phyloP scores from a whole-genome alignment of 2,888 invertebrate genomes.

The Ametastegia equiseti region DNA sequence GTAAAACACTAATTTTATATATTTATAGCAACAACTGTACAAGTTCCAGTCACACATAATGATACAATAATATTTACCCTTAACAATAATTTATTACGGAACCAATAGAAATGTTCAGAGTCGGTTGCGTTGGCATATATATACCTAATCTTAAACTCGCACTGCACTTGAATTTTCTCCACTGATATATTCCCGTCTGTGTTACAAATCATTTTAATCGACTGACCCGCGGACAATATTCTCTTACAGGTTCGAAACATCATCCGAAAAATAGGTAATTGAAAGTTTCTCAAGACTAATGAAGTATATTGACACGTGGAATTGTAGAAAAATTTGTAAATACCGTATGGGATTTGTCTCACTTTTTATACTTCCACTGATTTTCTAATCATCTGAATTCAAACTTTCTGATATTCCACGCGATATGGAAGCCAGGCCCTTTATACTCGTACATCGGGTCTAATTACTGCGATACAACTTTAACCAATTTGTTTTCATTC shows the following conservation, averaged over 20 bases:
- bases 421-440: not conserved
- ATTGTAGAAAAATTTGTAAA: not conserved
- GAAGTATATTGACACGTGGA: not conserved
- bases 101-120: conserved; percentile 37
- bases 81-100: conserved; percentile 52
- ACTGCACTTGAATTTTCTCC: not conserved
- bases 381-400: not conserved
- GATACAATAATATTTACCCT: conserved; percentile 61
- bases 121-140: not conserved
- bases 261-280: too few relatives aligned
- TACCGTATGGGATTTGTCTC: not conserved
- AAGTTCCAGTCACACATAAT: conserved; percentile 72
- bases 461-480: conserved; percentile 26
- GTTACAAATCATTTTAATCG: not conserved
- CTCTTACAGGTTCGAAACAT: too few relatives aligned
- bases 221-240: too few relatives aligned
- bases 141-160: not conserved
- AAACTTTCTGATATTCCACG: not conserved
- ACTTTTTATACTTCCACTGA: not conserved
- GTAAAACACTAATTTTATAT: conserved; percentile 75
- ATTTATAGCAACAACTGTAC: conserved; percentile 76
- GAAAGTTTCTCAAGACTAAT: too few relatives aligned
- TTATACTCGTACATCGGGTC: not conserved
- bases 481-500: conserved; percentile 29
- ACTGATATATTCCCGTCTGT: not conserved